Evolutionary conservation across 2,797 vertebrate species (phyloP).

Genomic region (Lutjanus campechanus): DNA sequence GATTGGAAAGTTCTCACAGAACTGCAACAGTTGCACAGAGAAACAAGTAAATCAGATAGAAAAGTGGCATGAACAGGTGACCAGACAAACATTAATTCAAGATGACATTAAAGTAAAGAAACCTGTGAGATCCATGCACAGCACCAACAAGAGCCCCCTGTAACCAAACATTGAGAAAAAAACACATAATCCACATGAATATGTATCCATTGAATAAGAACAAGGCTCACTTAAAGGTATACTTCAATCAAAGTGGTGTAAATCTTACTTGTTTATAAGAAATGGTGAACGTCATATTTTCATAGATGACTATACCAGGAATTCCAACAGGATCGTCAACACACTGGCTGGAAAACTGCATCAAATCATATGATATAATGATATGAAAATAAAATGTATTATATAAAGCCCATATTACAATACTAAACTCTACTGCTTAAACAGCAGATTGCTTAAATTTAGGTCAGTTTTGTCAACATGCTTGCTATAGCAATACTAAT

Average conservation of each 20-base stretch:
- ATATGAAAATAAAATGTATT: background rate
- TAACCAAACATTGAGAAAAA: too few relatives aligned
- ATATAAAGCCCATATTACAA: background rate
- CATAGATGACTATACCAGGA: slow-evolving; percentile 3
- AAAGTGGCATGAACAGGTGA: too few relatives aligned
- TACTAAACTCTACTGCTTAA: background rate
- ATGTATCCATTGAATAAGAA: too few relatives aligned
- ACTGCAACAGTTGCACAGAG: too few relatives aligned
- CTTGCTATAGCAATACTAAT: slow-evolving; percentile 19
- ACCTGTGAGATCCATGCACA: too few relatives aligned
- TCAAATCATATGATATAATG: background rate
- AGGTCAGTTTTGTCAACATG: background rate
- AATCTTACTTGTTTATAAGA: slow-evolving; percentile 10
- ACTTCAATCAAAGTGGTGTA: background rate
- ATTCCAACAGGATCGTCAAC: background rate
- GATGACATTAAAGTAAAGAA: too few relatives aligned
- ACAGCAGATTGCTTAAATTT: background rate
- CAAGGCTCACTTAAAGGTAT: too few relatives aligned
- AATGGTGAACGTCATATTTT: background rate
- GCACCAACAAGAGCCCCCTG: too few relatives aligned
- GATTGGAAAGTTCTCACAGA: too few relatives aligned
- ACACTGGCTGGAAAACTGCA: slow-evolving; percentile 19
- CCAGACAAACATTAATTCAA: too few relatives aligned
- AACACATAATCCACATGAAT: too few relatives aligned
- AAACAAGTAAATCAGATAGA: too few relatives aligned